These are phyloP conservation scores for Dolichallabes microphthalmus DNA, from an alignment of 2,113 vertebrate species.

Conservation along the genomic window DNA sequence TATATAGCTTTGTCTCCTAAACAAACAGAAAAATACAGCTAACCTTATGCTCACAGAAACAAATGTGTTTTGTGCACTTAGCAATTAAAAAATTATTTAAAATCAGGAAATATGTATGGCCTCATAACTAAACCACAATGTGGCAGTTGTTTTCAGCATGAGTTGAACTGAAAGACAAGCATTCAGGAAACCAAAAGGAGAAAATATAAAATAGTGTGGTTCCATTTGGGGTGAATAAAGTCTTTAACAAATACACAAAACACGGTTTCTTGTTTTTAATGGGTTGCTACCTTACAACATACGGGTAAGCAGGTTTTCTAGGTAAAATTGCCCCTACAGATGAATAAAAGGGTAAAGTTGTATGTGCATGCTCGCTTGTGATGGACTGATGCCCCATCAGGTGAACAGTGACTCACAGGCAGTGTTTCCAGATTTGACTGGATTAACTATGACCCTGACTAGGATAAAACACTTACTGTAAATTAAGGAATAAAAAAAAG, in stretches of 20 bases:
- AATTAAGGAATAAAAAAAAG: background rate
- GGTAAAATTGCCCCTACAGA: background rate
- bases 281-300: background rate
- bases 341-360: background rate
- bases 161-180: conserved; percentile 39
- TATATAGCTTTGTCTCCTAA: background rate
- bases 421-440: background rate
- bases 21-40: background rate
- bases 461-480: background rate
- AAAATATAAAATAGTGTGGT: background rate
- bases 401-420: background rate
- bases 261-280: conserved; percentile 1
- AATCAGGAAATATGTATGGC: conserved; percentile 51
- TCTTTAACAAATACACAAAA: background rate
- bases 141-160: conserved; percentile 44
- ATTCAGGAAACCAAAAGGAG: conserved; percentile 52
- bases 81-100: conserved; percentile 26
- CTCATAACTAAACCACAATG: conserved; percentile 21
- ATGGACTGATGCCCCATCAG: background rate
- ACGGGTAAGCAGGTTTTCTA: too few species aligned
- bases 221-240: background rate
- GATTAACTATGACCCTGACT: background rate
- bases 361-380: background rate
- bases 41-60: background rate
- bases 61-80: background rate